Evolutionary conservation across 2,888 invertebrate genomes (phyloP).

Genomic region (Leucozona laternaria): DNA sequence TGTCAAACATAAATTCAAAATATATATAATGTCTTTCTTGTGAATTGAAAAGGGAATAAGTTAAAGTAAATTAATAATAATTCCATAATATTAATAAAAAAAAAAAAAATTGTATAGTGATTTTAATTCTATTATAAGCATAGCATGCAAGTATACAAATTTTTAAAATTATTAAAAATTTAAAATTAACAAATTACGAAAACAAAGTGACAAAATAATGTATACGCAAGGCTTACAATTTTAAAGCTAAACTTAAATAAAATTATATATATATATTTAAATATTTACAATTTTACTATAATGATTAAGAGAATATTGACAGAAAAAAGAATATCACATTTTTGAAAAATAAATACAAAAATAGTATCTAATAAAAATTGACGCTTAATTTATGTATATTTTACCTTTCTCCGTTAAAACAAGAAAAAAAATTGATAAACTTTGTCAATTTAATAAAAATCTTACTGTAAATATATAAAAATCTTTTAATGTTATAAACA

Average conservation of each 20-base stretch:
- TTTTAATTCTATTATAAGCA: slow-evolving; percentile 56
- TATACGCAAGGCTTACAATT: slow-evolving; percentile 70
- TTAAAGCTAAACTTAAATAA: slow-evolving; percentile 40
- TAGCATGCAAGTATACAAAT: slow-evolving; percentile 58
- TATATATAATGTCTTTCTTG: slow-evolving; percentile 23
- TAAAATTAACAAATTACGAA: slow-evolving; percentile 34
- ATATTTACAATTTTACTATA: slow-evolving; percentile 67
- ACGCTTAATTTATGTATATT: slow-evolving; percentile 56
- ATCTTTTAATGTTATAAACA: slow-evolving; percentile 48
- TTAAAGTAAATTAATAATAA: neutral
- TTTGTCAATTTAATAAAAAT: neutral
- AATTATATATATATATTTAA: slow-evolving; percentile 42
- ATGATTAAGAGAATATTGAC: slow-evolving; percentile 11
- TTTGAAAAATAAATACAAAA: slow-evolving; percentile 2
- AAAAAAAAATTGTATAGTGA: slow-evolving; percentile 64
- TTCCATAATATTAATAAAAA: slow-evolving; percentile 57
- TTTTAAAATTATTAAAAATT: slow-evolving; percentile 21
- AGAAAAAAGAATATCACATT: slow-evolving; percentile 41
- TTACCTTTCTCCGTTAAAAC: slow-evolving; percentile 14
- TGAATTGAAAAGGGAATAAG: slow-evolving; percentile 14
- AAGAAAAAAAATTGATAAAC: neutral
- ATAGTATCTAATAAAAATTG: slow-evolving; percentile 26
- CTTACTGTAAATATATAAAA: slow-evolving; percentile 12
- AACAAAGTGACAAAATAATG: slow-evolving; percentile 72
- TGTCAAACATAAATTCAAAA: slow-evolving; percentile 22